Evolutionary conservation across 2,797 vertebrate genomes (phyloP), one percentile per base, ranked within the genome.

Genomic region (Schizothorax lantsangensis): DNA sequence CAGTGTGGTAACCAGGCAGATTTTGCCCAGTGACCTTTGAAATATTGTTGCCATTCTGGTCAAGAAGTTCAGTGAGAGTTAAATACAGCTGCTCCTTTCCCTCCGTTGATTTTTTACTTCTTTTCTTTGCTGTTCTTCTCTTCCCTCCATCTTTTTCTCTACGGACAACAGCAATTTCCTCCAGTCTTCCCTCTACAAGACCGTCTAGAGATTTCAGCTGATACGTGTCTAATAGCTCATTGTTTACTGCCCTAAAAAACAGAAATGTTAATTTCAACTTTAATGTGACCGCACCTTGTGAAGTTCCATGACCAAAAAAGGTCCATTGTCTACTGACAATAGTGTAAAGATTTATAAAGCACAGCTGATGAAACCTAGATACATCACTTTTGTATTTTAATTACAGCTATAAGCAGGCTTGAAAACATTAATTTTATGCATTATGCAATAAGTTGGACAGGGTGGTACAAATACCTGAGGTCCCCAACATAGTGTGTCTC

Each of bases 401-500:
- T 79, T 43, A 15, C 14, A 75, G 26, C n/a, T 33, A 26, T 47
- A 74, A 74, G 43, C 6, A n/a, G 11, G 36, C 21, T 57, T 40
- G 33, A 59, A 62, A 79, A 59, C 33, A 38, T 38, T 5, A 0
- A 79, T 79, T 78, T 17, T 6, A 30, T 19, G 1, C 15, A 30
- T 64, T 80, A 59, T 43, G 19, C 54, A n/a, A 83, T 5, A 38
- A 45, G 45, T 38, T 14, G 9, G 9, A 36, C 15, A 84, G 73
- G 26, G 54, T 8, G 0, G 54, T 14, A 15, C 30, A 30, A 69
- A 15, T 95, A 98, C 98, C 98, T 97, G 85, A 99, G 95, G 90
- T 99, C 98, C 85, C 98, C 98, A 0, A 99, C 98, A 0, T 99
- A 99, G 93, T 99, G 98, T 0, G 98, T 99, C 88, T 98, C 97